Evolutionary conservation across 2,113 vertebrate species (phyloP), one percentile per base, ranked within the genome.

Genomic region (Siniperca chuatsi): DNA sequence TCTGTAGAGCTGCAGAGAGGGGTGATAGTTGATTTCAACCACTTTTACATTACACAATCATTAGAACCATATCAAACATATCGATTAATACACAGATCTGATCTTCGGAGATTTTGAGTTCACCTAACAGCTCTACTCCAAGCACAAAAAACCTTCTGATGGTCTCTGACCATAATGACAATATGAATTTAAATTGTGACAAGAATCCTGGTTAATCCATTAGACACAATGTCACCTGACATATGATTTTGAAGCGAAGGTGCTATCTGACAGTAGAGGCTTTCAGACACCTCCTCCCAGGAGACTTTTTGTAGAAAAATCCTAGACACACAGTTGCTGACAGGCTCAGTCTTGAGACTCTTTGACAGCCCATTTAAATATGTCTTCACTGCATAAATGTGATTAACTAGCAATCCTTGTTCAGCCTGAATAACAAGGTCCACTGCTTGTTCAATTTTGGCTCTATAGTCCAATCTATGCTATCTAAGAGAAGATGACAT

Each of bases 311-410:
- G 48, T 25, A 37, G 54, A 82, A 37, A 65, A 71, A 55, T 69
- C 78, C 57, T 37, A 74, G 65, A 78, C 37, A 48, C 50, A 44
- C 20, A 13, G 40, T 68, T 69, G 50, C 71, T 79, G 71, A 68
- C 50, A 80, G 66, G 57, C 42, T 80, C 16, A 37, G 52, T 58
- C 42, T 80, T 55, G 42, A 87, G 73, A 72, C 16, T 72, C n/a
- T 29, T 73, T 85, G 81, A 79, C 60, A 67, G 54, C 60, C 54
- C 40, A 69, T 78, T 88, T 81, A 86, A 80, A 83, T 44, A 44
- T 77, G 58, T 84, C 67, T 78, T 68, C 16, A 52, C 71, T 77
- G 44, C 29, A 61, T 68, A 58, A 48, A 64, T 79, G 60, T 64
- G 42, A 42, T 61, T 75, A 72, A 88, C 64, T 37, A 15, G 67